Base-by-base conservation (phyloP, 2,113 vertebrate genomes). In the Sylvicapra grimmia region DNA sequence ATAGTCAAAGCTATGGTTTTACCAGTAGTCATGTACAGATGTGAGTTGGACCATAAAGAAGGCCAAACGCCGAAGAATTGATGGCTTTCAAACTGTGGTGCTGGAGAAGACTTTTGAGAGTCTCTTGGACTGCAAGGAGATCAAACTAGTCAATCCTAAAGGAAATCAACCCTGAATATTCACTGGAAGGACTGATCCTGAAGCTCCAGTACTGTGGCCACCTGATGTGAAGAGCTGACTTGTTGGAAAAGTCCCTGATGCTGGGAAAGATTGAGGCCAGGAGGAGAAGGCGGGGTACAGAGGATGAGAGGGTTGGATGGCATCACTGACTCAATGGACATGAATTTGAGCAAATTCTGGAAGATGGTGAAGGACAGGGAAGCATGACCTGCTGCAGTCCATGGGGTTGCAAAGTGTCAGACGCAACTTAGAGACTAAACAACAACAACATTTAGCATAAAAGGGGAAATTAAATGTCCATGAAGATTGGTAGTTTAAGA, bases 51-150 rank as follows among this genome's bases (percentile, higher is more conserved):
- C 19, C 10, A 36, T 72, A 21, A 36, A 72, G n/a, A 72, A 72
- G 65, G 18, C 65, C 19, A n/a, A 72, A 36, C 0, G 1, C 9
- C 4, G 0, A 21, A 40, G 68, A 75, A 75, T 25, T 75, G n/a
- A 75, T 75, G 68, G n/a, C n/a, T 75, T 75, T 75, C 68, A 75
- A 75, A 40, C n/a, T 23, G n/a, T 75, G 36, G n/a, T 75, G n/a
- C 68, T 75, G 18, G 36, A 40, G 68, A 72, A 36, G n/a, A 75
- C 36, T 75, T 36, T 75, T 23, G n/a, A 40, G 10, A 12, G n/a
- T 75, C 68, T n/a, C 10, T 40, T 75, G n/a, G n/a, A 40, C n/a
- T 23, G n/a, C 68, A 40, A 25, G n/a, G 18, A 72, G 19, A 36
- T 72, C n/a, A 19, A 36, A 21, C n/a, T 19, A 23, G 68, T 36